Conservation (phyloP, 2,888 invertebrate species). For the Nineta flava region DNA sequence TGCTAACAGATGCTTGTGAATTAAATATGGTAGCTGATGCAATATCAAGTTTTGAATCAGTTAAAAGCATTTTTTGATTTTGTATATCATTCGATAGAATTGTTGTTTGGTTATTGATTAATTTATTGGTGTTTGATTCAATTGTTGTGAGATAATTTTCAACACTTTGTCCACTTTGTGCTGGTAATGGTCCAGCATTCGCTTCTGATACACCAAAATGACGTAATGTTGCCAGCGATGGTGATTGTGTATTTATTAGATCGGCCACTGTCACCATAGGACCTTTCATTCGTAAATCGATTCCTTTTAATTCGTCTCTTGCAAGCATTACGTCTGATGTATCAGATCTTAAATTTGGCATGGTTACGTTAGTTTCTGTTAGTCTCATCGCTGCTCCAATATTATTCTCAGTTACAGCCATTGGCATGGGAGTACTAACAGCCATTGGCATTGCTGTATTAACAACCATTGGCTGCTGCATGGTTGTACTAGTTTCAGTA, state of each 20-base stretch:
- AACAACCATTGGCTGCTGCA: no score
- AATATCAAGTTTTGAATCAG: background rate
- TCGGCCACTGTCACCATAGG: conserved; percentile 30
- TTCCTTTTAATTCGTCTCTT: conserved; percentile 34
- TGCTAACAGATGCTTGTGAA: conserved; percentile 9
- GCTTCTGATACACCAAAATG: conserved; percentile 31
- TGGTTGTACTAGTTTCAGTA: background rate
- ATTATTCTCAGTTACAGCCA: background rate
- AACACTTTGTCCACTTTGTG: conserved; percentile 40
- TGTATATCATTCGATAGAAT: background rate
- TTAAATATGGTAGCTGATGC: conserved; percentile 12
- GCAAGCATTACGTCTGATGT: conserved; percentile 8
- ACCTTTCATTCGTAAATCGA: conserved; percentile 54
- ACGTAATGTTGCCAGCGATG: conserved; percentile 34
- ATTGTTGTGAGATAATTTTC: conserved; percentile 40
- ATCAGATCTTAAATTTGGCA: conserved; percentile 9
- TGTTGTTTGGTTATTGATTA: conserved; percentile 7
- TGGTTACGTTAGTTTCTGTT: conserved; percentile 4
- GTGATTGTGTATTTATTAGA: conserved; percentile 34
- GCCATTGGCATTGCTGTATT: background rate
- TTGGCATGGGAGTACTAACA: no score
- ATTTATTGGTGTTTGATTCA: conserved; percentile 20
- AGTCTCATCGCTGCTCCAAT: conserved; percentile 9
- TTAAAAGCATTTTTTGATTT: background rate
- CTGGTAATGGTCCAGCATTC: conserved; percentile 30